Evolutionary conservation across 2,888 invertebrate species (phyloP).

Genomic region (Microdon myrmicae): DNA sequence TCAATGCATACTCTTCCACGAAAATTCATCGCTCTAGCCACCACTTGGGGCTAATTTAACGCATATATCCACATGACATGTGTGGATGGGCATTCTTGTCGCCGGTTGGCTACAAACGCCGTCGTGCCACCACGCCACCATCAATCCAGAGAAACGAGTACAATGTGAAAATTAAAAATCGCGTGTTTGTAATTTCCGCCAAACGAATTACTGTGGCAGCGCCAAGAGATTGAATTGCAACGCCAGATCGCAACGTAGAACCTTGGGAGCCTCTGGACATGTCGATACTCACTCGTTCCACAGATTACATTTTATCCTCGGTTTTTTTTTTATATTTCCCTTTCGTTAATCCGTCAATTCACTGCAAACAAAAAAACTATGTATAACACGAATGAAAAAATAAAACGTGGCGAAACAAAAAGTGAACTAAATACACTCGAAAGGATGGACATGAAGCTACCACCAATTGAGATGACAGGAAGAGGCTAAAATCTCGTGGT

Average conservation of each 20-base stretch:
- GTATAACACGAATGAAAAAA: too few relatives aligned
- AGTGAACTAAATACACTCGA: slow-evolving; percentile 34
- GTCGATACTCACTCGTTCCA: slow-evolving; percentile 44
- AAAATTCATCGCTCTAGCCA: slow-evolving; percentile 48
- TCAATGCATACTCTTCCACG: slow-evolving; percentile 44
- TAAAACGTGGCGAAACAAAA: slow-evolving; percentile 21
- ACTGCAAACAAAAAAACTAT: slow-evolving; percentile 26
- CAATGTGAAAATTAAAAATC: slow-evolving; percentile 62
- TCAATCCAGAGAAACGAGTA: slow-evolving; percentile 31
- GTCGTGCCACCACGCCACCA: slow-evolving; percentile 17
- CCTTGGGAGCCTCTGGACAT: slow-evolving; percentile 51
- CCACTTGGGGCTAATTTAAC: slow-evolving; percentile 35
- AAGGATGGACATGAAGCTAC: slow-evolving; percentile 44
- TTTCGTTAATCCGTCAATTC: slow-evolving; percentile 52
- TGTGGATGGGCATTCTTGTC: slow-evolving; percentile 18
- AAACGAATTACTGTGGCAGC: slow-evolving; percentile 51
- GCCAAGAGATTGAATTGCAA: slow-evolving; percentile 51
- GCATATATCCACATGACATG: slow-evolving; percentile 4
- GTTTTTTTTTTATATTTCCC: slow-evolving; percentile 28
- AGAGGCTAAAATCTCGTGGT: slow-evolving; percentile 53
- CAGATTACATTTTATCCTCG: slow-evolving; percentile 7
- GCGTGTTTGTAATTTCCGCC: slow-evolving; percentile 63
- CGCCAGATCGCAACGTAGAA: slow-evolving; percentile 23
- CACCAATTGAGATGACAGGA: slow-evolving; percentile 53
- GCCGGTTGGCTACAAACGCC: too few relatives aligned